Percentiles rank a stretch among this genome's conserved stretches.
Conservation (phyloP, 2,888 invertebrate species). For the Loripinus fragilis region DNA sequence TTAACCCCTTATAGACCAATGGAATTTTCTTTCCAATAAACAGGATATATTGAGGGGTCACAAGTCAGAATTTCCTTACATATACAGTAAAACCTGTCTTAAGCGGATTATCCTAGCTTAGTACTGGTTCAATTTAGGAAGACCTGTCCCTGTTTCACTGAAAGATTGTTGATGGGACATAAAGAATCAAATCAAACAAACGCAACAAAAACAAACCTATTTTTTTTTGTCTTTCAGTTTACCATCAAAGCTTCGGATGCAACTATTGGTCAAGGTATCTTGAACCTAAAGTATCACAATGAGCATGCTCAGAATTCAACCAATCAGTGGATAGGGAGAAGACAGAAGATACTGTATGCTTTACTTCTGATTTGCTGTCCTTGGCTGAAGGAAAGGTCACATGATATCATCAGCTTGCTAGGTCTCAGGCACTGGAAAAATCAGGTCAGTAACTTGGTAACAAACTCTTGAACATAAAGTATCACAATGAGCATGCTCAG, state of each 20-base stretch:
- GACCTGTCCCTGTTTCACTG: no score
- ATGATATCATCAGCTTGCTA: constrained; percentile 60
- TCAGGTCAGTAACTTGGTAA: constrained; percentile 59
- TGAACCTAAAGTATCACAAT: constrained; percentile 88
- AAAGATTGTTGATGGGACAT: no score
- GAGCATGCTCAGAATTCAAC: constrained; percentile 35
- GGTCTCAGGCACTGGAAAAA: constrained; percentile 58
- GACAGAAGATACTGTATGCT: constrained; percentile 76
- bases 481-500: constrained; percentile 80
- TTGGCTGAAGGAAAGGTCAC: constrained; percentile 76
- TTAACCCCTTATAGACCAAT: no score
- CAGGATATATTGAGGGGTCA: neutral
- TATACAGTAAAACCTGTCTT: no score
- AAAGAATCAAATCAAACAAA: no score
- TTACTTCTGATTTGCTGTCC: constrained; percentile 75
- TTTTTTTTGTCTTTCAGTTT: constrained; percentile 73
- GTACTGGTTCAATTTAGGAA: no score
- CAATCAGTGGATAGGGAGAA: constrained; percentile 67
- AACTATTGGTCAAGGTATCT: constrained; percentile 93
- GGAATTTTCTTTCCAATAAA: neutral
- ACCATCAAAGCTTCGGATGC: constrained; percentile 77
- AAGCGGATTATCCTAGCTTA: no score
- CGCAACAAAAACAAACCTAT: no score
- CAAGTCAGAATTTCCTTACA: no score
- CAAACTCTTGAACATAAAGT: constrained; percentile 91